Conservation (phyloP, 2,113 vertebrate genomes). For the Cairina moschata region DNA sequence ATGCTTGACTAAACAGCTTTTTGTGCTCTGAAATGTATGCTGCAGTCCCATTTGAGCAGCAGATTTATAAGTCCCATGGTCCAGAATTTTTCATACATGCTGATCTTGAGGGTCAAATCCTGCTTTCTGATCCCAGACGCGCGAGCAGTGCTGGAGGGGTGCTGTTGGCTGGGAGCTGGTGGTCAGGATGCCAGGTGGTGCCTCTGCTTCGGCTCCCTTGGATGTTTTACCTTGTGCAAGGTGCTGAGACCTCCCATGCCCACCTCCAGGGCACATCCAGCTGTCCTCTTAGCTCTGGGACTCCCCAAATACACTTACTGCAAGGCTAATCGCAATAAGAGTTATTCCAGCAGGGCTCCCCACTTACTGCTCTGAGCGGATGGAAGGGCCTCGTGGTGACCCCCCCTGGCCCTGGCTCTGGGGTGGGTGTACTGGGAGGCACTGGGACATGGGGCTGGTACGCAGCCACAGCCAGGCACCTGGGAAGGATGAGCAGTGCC, state of each 20-base stretch:
- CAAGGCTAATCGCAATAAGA: neutral
- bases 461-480: too few species aligned
- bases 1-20: neutral
- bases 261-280: fast-evolving
- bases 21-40: neutral
- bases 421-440: too few species aligned
- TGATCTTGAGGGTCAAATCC: neutral
- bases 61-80: neutral
- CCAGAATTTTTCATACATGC: neutral
- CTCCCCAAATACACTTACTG: fast-evolving
- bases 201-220: neutral
- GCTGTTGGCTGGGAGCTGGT: neutral
- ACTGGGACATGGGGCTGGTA: neutral
- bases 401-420: too few species aligned
- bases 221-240: fast-evolving
- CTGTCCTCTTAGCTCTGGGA: neutral
- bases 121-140: fast-evolving
- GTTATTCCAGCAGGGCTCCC: neutral
- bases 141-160: neutral
- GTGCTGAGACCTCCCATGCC: fast-evolving
- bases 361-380: neutral
- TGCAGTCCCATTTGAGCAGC: neutral
- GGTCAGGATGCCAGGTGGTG: neutral
- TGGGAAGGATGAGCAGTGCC: too few species aligned
- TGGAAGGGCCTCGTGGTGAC: neutral